Percentiles rank a stretch among this genome's conserved stretches.
Conservation (phyloP, 2,113 vertebrate species). For the Cyphomyrus plagiostoma region DNA sequence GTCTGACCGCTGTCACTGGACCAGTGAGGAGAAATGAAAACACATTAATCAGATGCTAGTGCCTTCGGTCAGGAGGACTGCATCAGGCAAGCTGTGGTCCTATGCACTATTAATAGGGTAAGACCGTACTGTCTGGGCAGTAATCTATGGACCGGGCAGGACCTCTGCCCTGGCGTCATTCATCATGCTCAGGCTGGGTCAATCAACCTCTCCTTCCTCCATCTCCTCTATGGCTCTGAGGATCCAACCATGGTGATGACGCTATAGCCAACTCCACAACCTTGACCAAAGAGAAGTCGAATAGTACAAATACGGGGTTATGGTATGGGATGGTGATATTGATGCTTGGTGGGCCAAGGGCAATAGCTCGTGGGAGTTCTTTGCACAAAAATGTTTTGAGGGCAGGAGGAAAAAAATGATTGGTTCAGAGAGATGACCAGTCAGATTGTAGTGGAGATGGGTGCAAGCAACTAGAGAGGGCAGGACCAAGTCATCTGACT, state of each 20-base stretch:
- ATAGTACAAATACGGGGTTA: no score
- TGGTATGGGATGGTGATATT: neutral
- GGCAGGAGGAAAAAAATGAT: no score
- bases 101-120: constrained; percentile 35
- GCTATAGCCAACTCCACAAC: neutral
- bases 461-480: no score
- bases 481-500: no score
- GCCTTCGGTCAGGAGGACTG: constrained; percentile 31
- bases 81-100: constrained; percentile 17
- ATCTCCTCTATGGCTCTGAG: neutral
- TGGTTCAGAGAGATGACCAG: no score
- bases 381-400: no score
- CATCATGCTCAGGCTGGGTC: constrained; percentile 25
- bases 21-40: constrained; percentile 27
- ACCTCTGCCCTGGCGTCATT: constrained; percentile 10
- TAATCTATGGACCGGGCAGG: constrained; percentile 35
- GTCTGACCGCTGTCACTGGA: neutral
- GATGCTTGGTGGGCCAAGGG: neutral
- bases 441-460: no score
- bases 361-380: no score
- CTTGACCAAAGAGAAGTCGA: neutral
- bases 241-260: neutral
- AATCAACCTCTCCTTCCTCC: neutral
- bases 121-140: constrained; percentile 18
- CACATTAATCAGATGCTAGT: constrained; percentile 35